A percentile compares a stretch with the other conserved stretches of the same genome.
phyloP scores from a whole-genome alignment of 1,140 invertebrate genomes.

The Heliconius nattereri region DNA sequence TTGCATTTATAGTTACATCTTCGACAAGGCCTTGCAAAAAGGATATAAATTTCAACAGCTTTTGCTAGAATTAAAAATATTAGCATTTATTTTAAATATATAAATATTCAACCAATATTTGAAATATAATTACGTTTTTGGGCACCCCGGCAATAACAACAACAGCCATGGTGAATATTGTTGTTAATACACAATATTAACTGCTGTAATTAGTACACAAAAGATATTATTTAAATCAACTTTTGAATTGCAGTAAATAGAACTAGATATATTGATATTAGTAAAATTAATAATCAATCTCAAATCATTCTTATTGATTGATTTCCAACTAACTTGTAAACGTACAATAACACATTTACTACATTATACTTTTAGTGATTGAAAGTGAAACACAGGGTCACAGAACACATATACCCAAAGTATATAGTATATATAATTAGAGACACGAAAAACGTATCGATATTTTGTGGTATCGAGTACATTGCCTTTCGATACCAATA shows the following conservation, averaged over 20 bases:
- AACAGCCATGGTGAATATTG: constrained; percentile 12
- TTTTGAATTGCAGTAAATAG: neutral
- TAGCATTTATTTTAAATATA: neutral
- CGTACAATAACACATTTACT: no score
- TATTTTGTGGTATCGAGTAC: no score
- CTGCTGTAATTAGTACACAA: neutral
- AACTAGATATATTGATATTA: neutral
- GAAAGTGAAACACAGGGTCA: no score
- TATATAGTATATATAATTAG: no score
- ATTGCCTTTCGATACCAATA: no score
- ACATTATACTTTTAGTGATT: no score
- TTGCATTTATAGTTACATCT: neutral
- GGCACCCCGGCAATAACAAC: constrained; percentile 26
- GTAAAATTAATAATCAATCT: neutral
- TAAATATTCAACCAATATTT: neutral
- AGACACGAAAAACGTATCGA: no score
- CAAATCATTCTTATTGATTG: neutral
- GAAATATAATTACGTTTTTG: constrained; percentile 19
- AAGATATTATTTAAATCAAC: neutral
- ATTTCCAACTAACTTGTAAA: neutral
- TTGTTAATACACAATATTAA: neutral
- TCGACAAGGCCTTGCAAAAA: neutral
- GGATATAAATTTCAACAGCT: constrained; percentile 6
- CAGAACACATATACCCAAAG: no score
- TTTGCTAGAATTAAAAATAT: constrained; percentile 13